Percentiles rank a stretch among this genome's conserved stretches.
These are phyloP conservation scores for Mormoops blainvillei DNA, from an alignment of 2,113 vertebrate genomes.

Conservation along the genomic window DNA sequence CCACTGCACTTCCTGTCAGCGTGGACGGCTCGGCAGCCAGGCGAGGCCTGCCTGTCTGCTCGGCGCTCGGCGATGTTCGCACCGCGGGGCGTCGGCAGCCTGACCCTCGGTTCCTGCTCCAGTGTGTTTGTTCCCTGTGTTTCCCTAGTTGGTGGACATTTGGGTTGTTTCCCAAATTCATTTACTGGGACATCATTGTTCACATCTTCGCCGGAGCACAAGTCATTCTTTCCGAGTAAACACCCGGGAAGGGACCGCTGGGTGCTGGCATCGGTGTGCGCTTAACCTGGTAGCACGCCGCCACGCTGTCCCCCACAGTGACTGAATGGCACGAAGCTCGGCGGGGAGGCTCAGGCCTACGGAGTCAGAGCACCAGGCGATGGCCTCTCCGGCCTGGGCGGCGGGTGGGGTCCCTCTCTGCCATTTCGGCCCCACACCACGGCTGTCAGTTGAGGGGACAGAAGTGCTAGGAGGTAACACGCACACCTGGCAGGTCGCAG, in stretches of 20 bases:
- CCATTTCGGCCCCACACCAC: too few relatives aligned
- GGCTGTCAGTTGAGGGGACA: too few relatives aligned
- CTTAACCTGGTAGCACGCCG: rapidly evolving
- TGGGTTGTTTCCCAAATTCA: background rate
- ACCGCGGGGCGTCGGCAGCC: rapidly evolving
- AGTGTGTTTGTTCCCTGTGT: rapidly evolving
- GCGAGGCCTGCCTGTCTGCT: too few relatives aligned
- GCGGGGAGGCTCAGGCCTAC: too few relatives aligned
- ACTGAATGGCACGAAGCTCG: too few relatives aligned
- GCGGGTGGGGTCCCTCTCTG: too few relatives aligned
- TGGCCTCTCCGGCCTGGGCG: too few relatives aligned
- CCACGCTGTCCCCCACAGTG: rapidly evolving
- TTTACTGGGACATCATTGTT: background rate
- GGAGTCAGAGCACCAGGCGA: too few relatives aligned
- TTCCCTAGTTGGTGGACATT: background rate
- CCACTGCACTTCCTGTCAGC: background rate
- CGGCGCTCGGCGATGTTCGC: too few relatives aligned
- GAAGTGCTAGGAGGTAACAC: too few relatives aligned
- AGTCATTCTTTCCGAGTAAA: background rate
- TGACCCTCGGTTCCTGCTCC: too few relatives aligned
- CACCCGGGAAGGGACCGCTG: rapidly evolving
- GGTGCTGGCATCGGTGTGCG: rapidly evolving
- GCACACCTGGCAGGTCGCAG: too few relatives aligned
- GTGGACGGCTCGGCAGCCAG: background rate
- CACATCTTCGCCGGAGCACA: rapidly evolving